A percentile compares a stretch with the other conserved stretches of the same genome.
These are phyloP conservation scores for Phacellophora camtschatica DNA, from an alignment of 30 jellyfish, hydroid and myxozoan species.

Conservation along the genomic window DNA sequence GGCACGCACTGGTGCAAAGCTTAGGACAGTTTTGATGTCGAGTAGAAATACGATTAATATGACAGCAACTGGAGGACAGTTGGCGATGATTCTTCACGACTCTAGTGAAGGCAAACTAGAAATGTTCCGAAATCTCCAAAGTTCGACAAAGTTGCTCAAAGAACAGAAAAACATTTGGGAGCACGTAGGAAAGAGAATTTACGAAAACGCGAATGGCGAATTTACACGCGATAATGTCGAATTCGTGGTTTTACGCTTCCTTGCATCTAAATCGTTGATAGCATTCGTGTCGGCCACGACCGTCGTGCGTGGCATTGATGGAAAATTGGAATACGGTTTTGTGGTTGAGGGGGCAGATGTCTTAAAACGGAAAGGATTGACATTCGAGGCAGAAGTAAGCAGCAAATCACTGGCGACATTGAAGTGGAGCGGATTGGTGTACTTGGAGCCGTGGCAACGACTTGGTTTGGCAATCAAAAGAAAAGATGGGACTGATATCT, in stretches of 20 bases:
- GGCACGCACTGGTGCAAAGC: neutral
- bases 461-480: constrained; percentile 36
- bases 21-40: constrained; percentile 1
- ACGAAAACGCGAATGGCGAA: constrained; percentile 26
- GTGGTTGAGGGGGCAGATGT: constrained; percentile 8
- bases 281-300: constrained; percentile 63
- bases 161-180: constrained; percentile 5
- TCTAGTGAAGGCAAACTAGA: constrained; percentile 26
- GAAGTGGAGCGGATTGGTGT: constrained; percentile 59
- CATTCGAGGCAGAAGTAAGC: constrained; percentile 10
- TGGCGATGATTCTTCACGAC: constrained; percentile 3
- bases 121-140: constrained; percentile 33
- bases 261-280: constrained; percentile 39
- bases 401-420: constrained; percentile 10
- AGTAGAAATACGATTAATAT: neutral
- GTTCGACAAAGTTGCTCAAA: constrained; percentile 35
- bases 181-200: neutral
- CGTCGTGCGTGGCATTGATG: constrained; percentile 46
- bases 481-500: neutral
- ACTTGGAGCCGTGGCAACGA: constrained; percentile 65
- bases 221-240: constrained; percentile 39
- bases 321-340: constrained; percentile 46
- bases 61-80: neutral
- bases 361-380: neutral
- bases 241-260: constrained; percentile 31